phyloP scores from a whole-genome alignment of 2,797 vertebrate species.

The Eupleurogrammus muticus region DNA sequence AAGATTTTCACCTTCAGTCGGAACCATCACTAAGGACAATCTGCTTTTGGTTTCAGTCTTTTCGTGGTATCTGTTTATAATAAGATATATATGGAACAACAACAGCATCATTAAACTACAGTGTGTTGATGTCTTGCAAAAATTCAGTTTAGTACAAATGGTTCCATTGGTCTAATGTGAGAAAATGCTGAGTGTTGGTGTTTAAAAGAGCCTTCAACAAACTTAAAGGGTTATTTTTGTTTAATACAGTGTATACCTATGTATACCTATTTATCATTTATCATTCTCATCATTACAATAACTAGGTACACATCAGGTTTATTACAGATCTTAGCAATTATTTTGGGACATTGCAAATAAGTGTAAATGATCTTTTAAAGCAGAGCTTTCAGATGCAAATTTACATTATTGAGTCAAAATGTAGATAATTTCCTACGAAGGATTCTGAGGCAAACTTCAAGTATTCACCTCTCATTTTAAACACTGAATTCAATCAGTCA shows the following conservation, averaged over 20 bases:
- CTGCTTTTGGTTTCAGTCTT: neutral
- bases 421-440: too few relatives aligned
- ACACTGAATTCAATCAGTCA: neutral
- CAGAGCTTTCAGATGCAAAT: neutral
- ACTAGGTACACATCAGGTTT: neutral
- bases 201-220: neutral
- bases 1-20: neutral
- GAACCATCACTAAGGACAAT: neutral
- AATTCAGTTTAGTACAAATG: neutral
- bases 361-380: neutral
- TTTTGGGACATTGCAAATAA: neutral
- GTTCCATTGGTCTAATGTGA: neutral
- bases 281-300: neutral
- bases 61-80: neutral
- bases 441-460: too few relatives aligned
- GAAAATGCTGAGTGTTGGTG: conserved; percentile 9
- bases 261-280: neutral
- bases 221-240: neutral
- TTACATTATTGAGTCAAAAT: neutral
- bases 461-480: too few relatives aligned
- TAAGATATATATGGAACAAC: too few relatives aligned
- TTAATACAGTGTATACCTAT: neutral
- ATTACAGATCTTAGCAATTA: neutral
- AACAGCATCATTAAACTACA: neutral
- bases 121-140: neutral